phyloP scores from a whole-genome alignment of 1,140 invertebrate species.

The Drosophila kikkawai region DNA sequence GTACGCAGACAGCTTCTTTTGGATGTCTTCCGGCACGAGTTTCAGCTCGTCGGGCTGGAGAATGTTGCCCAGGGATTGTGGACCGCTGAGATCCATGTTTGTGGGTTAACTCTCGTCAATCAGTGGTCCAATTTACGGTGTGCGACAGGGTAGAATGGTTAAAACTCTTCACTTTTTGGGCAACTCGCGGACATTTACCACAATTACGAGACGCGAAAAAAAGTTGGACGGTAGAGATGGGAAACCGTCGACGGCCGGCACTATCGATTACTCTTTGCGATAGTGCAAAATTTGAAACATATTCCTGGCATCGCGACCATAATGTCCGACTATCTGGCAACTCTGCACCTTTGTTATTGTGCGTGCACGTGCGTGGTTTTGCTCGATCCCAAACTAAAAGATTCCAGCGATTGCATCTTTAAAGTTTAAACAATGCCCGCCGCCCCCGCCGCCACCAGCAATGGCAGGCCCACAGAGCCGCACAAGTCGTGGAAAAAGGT shows the following conservation, averaged over 20 bases:
- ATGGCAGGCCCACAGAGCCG: constrained; percentile 48
- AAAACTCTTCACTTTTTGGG: not conserved
- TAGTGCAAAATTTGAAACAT: not conserved
- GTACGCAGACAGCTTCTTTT: constrained; percentile 87
- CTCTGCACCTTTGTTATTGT: constrained; percentile 1
- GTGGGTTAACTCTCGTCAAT: constrained; percentile 8
- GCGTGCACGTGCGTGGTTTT: constrained; percentile 31
- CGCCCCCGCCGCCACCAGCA: constrained; percentile 20
- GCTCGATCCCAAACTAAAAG: not conserved
- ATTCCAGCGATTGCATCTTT: not conserved
- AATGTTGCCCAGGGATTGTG: constrained; percentile 62
- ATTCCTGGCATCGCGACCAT: not conserved
- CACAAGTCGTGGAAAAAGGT: constrained; percentile 88
- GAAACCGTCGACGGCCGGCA: not conserved
- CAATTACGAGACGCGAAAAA: constrained; percentile 5
- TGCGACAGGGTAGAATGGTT: not conserved
- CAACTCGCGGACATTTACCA: not conserved
- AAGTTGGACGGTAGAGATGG: not conserved
- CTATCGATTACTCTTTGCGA: not conserved
- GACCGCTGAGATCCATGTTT: constrained; percentile 75
- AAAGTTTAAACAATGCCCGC: constrained; percentile 47
- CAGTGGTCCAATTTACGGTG: not conserved
- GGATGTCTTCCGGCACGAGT: constrained; percentile 66
- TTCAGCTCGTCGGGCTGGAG: constrained; percentile 70
- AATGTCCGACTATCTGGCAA: not conserved